Evolutionary conservation across 1,140 invertebrate genomes (phyloP), one percentile per base, ranked within the genome.

Genomic region (Harpegnathos saltator): DNA sequence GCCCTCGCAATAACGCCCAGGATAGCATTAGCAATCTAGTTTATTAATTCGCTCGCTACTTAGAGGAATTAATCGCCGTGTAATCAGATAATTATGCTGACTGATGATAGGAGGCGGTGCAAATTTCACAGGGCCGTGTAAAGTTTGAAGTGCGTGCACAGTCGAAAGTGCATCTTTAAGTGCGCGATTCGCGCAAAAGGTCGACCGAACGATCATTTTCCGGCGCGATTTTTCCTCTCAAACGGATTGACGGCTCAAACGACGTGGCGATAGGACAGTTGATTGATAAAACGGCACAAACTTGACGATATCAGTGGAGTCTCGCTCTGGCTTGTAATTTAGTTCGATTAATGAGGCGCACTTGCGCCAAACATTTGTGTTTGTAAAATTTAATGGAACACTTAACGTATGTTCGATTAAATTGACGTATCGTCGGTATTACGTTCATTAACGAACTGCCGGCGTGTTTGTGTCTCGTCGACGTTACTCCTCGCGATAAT

Each of bases 11-110:
- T 83, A 77, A 65, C 71, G 71, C 38, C n/a, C 73, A 15, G 22
- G 75, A 59, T 80, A 44, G 59, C 82, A 63, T 69, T 62, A 50
- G 56, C 58, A 81, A 84, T 81, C 82, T 84, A 66, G 63, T 84
- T 81, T 84, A 81, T 84, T 81, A 84, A 84, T 81, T 71, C 54
- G 75, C 44, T 78, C 62, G 73, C 38, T 78, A 83, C 82, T 66
- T 58, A 48, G 38, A 62, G 50, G 58, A 61, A 82, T 82, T 74
- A 74, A 82, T 82, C 78, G 56, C 17, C 58, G 19, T 24, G 56
- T 62, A 62, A 62, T 62, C 58, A 44, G 66, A 73, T 73, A 73
- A 29, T 74, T 62, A 14, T 26, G 38, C 12, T 50, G 69, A 74
- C 26, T 63, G 44, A 74, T 50, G 26, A 73, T 19, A 14, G 7